Conservation (phyloP, 2,888 invertebrate genomes). For the Eumerus sabulonum region DNA sequence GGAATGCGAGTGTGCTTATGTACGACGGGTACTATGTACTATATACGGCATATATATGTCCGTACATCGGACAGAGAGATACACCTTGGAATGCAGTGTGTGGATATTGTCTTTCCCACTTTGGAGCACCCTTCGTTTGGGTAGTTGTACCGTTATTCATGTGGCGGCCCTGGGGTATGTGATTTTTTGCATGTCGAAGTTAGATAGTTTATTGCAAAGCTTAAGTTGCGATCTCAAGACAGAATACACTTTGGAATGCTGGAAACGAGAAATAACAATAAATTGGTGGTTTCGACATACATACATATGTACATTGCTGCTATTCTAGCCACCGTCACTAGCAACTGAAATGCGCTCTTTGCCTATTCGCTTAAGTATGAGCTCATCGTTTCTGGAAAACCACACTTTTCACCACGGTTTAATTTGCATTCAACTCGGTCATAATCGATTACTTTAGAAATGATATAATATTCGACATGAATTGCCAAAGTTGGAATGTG, state of each 20-base stretch:
- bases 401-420: too few species aligned
- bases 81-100: slow-evolving; percentile 58
- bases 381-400: too few species aligned
- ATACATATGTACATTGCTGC: not conserved
- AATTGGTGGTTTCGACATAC: not conserved
- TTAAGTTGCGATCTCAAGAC: slow-evolving; percentile 46
- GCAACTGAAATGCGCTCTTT: slow-evolving; percentile 31
- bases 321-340: slow-evolving; percentile 16
- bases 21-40: slow-evolving; percentile 31
- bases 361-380: not conserved
- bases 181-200: slow-evolving; percentile 55
- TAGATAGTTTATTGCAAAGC: slow-evolving; percentile 50
- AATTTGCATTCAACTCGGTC: too few species aligned
- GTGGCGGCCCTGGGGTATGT: slow-evolving; percentile 27
- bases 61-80: slow-evolving; percentile 49
- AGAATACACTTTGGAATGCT: slow-evolving; percentile 63
- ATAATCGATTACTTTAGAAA: too few species aligned
- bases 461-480: too few species aligned
- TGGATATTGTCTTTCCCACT: slow-evolving; percentile 44
- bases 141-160: slow-evolving; percentile 10
- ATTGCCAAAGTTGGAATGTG: too few species aligned
- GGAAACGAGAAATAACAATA: slow-evolving; percentile 56
- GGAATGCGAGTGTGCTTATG: slow-evolving; percentile 52
- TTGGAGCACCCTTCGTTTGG: slow-evolving; percentile 19
- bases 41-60: too few species aligned